Evolutionary conservation across 2,113 vertebrate genomes (phyloP).

Genomic region (Microtus richardsoni): DNA sequence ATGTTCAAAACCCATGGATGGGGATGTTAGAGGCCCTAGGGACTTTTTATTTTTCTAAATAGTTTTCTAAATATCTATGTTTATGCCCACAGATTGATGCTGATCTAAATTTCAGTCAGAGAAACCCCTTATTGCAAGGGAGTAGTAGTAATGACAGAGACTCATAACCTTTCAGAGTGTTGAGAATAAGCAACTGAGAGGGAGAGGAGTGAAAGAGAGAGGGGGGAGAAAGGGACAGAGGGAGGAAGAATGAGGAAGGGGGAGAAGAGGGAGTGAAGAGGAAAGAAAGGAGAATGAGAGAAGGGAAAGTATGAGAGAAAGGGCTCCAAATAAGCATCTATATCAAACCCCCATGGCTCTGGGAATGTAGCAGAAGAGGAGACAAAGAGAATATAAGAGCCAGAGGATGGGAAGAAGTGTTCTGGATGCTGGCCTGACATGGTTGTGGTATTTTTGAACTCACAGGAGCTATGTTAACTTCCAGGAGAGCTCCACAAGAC

Average conservation of each 20-base stretch:
- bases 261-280: neutral
- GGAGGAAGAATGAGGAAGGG: neutral
- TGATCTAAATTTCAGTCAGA: neutral
- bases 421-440: neutral
- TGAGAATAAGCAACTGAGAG: neutral
- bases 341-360: too few relatives aligned
- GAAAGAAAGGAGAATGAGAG: neutral
- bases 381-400: too few relatives aligned
- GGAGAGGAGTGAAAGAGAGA: neutral
- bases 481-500: too few relatives aligned
- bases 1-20: neutral
- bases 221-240: neutral
- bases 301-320: too few relatives aligned
- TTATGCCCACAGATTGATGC: neutral
- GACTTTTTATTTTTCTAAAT: neutral
- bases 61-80: neutral
- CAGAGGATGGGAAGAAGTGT: neutral
- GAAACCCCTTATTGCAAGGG: neutral
- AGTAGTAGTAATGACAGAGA: neutral
- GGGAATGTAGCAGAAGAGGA: neutral
- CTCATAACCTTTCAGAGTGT: neutral
- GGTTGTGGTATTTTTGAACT: neutral
- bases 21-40: neutral
- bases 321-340: neutral
- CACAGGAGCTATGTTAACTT: neutral